Conservation (phyloP, 92 coral and sea anemone species). For the Diadumene lineata region DNA sequence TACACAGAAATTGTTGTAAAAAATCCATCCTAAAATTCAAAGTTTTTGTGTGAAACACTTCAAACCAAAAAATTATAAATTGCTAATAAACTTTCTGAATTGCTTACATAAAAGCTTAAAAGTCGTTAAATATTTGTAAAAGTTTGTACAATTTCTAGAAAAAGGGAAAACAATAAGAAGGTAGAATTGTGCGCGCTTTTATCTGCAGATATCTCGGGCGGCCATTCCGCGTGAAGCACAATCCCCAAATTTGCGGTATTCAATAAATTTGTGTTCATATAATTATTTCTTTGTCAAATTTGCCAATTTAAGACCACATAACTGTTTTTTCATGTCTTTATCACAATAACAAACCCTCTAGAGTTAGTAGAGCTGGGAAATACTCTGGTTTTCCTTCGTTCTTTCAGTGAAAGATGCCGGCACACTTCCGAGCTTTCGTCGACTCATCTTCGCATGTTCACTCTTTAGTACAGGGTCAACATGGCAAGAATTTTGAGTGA, state of each 20-base stretch:
- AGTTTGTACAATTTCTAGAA: slow-evolving; percentile 1
- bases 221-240: slow-evolving; percentile 28
- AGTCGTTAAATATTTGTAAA: not conserved
- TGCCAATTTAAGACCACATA: not conserved
- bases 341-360: not conserved
- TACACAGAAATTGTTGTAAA: too few relatives aligned
- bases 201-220: slow-evolving; percentile 9
- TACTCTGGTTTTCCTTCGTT: not conserved
- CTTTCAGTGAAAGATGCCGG: slow-evolving; percentile 11
- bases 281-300: too few relatives aligned
- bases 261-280: too few relatives aligned
- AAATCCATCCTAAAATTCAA: too few relatives aligned
- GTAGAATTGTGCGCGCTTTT: slow-evolving; percentile 3
- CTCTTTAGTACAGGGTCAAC: slow-evolving; percentile 22
- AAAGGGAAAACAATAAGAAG: slow-evolving; percentile 32
- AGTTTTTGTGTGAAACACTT: too few relatives aligned
- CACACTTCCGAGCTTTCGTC: slow-evolving; percentile 31
- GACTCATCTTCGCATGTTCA: slow-evolving; percentile 2
- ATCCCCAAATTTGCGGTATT: slow-evolving; percentile 22
- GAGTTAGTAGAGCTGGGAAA: not conserved
- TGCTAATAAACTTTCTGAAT: not conserved
- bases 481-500: not conserved
- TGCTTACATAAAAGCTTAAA: not conserved
- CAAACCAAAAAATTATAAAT: too few relatives aligned
- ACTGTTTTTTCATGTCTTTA: not conserved